Evolutionary conservation across 2,113 vertebrate genomes (phyloP).

Genomic region (Percopsis transmontana): DNA sequence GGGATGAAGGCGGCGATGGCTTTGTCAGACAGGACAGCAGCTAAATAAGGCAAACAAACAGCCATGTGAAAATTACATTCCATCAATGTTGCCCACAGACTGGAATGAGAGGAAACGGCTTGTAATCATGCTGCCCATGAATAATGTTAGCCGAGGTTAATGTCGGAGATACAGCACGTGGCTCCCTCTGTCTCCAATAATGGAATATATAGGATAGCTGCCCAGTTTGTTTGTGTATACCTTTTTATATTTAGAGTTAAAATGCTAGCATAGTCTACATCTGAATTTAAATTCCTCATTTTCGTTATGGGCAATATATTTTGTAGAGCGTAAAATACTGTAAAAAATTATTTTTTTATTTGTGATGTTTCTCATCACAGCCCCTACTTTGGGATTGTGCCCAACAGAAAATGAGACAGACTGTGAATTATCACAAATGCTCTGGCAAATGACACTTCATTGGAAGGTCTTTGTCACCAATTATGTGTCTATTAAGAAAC

Average conservation of each 20-base stretch:
- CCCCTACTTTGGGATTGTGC: slow-evolving; percentile 70
- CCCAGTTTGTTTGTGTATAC: slow-evolving; percentile 52
- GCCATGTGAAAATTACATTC: slow-evolving; percentile 69
- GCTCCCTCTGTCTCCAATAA: slow-evolving; percentile 48
- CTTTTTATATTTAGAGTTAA: not conserved
- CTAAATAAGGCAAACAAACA: slow-evolving; percentile 71
- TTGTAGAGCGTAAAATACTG: slow-evolving; percentile 37
- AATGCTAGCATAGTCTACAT: not conserved
- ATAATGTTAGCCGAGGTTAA: slow-evolving; percentile 65
- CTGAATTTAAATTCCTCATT: slow-evolving; percentile 15
- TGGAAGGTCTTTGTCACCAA: slow-evolving; percentile 98
- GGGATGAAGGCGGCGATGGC: slow-evolving; percentile 48
- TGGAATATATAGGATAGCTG: slow-evolving; percentile 46
- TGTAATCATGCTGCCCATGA: slow-evolving; percentile 71
- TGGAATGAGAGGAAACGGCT: slow-evolving; percentile 64
- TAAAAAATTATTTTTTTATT: slow-evolving; percentile 2
- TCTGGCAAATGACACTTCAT: slow-evolving; percentile 87
- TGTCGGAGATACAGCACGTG: slow-evolving; percentile 64
- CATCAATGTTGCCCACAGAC: slow-evolving; percentile 64
- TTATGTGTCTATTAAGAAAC: slow-evolving; percentile 99
- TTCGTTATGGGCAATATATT: slow-evolving; percentile 43
- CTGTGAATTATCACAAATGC: slow-evolving; percentile 83
- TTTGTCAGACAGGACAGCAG: slow-evolving; percentile 50
- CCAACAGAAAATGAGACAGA: slow-evolving; percentile 79
- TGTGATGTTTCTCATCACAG: slow-evolving; percentile 57